phyloP scores from a whole-genome alignment of 2,113 vertebrate genomes.

The Syngnathus typhle region DNA sequence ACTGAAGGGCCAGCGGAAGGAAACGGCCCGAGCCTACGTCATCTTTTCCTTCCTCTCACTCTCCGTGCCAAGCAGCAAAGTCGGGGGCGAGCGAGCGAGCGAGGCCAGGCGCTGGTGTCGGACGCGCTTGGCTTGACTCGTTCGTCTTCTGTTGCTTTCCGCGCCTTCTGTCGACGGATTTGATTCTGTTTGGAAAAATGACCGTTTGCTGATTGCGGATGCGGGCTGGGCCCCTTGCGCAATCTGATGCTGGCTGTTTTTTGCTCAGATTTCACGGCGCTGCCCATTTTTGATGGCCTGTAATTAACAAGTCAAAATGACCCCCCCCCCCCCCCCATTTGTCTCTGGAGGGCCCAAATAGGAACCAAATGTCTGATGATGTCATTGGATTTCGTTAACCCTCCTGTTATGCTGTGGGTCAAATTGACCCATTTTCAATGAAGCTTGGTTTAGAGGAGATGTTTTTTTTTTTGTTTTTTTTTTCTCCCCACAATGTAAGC shows the following conservation, averaged over 20 bases:
- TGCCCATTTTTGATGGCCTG: constrained; percentile 47
- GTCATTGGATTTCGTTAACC: constrained; percentile 20
- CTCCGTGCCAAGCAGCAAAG: constrained; percentile 12
- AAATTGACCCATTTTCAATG: neutral
- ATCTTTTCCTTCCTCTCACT: constrained; percentile 11
- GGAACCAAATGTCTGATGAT: constrained; percentile 44
- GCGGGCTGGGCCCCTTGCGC: neutral
- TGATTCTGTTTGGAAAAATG: neutral
- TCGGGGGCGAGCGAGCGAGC: neutral
- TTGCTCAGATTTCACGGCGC: constrained; percentile 37
- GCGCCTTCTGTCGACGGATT: no score
- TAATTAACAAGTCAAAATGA: constrained; percentile 58
- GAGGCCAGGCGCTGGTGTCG: neutral
- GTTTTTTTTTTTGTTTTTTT: no score
- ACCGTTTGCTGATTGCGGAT: neutral
- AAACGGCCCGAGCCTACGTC: constrained; percentile 34
- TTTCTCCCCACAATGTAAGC: neutral
- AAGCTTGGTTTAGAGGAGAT: neutral
- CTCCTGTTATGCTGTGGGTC: neutral
- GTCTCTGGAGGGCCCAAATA: constrained; percentile 40
- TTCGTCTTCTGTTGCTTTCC: constrained; percentile 46
- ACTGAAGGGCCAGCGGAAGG: constrained; percentile 46
- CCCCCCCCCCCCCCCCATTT: constrained; percentile 19
- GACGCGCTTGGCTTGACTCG: constrained; percentile 52
- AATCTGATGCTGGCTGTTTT: constrained; percentile 13